These are phyloP conservation scores for Lepilemur septentrionalis DNA, from an alignment of 2,797 vertebrate genomes.

Conservation along the genomic window DNA sequence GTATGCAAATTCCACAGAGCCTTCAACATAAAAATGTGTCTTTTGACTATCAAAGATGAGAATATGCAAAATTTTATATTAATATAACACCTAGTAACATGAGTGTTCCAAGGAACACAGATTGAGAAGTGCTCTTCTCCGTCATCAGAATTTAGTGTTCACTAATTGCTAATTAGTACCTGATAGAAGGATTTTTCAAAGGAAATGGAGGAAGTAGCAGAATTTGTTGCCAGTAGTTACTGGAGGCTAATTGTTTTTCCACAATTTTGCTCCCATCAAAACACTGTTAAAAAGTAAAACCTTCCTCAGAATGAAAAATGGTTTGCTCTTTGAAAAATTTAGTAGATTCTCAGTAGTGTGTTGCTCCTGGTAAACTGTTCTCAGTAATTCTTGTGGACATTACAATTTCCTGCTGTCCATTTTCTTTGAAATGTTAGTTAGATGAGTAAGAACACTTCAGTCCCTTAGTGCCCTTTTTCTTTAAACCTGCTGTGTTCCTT, in stretches of 20 bases:
- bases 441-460: neutral
- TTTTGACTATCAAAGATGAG: constrained; percentile 26
- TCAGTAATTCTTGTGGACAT: constrained; percentile 4
- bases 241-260: neutral
- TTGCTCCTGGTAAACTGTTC: neutral
- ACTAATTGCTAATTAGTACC: neutral
- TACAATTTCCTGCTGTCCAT: neutral
- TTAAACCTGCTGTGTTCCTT: neutral
- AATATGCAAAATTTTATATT: neutral
- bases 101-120: neutral
- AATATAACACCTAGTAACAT: neutral
- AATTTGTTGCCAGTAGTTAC: neutral
- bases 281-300: constrained; percentile 2
- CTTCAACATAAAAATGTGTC: neutral
- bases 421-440: constrained; percentile 53
- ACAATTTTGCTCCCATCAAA: constrained; percentile 35
- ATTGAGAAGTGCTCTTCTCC: neutral
- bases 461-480: neutral
- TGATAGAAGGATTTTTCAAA: neutral
- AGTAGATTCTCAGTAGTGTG: neutral
- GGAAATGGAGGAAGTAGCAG: neutral
- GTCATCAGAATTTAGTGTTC: neutral
- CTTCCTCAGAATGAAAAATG: constrained; percentile 18
- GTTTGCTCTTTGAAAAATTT: neutral
- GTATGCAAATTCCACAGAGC: neutral